phyloP scores from a whole-genome alignment of 2,888 invertebrate genomes.

The Oscheius sp. region DNA sequence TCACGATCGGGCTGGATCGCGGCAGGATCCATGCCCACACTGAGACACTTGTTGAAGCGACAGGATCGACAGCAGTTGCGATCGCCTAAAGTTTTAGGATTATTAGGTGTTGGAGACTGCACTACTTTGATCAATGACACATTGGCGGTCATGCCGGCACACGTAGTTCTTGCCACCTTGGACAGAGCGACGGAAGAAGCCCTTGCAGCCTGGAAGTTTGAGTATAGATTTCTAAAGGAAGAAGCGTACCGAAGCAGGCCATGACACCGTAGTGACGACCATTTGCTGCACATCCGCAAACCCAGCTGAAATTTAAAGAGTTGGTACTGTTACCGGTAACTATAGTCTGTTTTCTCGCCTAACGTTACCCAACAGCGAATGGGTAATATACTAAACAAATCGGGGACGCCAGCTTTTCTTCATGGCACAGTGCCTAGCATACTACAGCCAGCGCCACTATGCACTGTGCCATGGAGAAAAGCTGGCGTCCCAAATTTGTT shows the following conservation, averaged over 20 bases:
- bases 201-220: constrained; percentile 23
- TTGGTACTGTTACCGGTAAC: neutral
- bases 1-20: constrained; percentile 37
- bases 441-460: too few species aligned
- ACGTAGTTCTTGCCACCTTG: constrained; percentile 37
- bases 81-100: constrained; percentile 15
- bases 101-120: neutral
- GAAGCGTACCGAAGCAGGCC: constrained; percentile 31
- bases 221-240: too few species aligned
- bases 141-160: constrained; percentile 35
- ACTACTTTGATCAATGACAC: constrained; percentile 37
- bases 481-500: neutral
- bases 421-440: too few species aligned
- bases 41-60: constrained; percentile 34
- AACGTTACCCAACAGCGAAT: neutral
- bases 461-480: neutral
- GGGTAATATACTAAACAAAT: neutral
- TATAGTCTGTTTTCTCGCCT: neutral
- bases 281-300: constrained; percentile 39
- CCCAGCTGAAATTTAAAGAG: constrained; percentile 36
- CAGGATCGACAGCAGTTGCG: constrained; percentile 36
- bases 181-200: constrained; percentile 39
- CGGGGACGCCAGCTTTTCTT: neutral
- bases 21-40: constrained; percentile 37
- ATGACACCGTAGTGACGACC: constrained; percentile 41